phyloP scores from a whole-genome alignment of 2,888 invertebrate species.

The Luperina testacea region DNA sequence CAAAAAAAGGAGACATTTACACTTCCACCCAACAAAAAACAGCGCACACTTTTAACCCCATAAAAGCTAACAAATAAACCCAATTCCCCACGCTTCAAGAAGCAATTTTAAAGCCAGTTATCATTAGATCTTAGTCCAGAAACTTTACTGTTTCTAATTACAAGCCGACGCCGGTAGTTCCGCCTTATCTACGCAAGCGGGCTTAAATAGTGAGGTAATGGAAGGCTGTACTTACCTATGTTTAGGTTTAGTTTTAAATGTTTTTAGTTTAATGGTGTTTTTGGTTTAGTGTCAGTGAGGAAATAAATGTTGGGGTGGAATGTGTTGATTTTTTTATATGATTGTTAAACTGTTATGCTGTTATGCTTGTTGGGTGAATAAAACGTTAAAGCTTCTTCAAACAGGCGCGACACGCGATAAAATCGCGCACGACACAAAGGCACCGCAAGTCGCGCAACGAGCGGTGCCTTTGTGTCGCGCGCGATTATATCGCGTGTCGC shows the following conservation, averaged over 20 bases:
- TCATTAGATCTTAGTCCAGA: constrained; percentile 62
- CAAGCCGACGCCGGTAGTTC: constrained; percentile 56
- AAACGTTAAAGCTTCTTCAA: too few relatives aligned
- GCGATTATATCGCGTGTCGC: too few relatives aligned
- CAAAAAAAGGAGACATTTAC: constrained; percentile 11
- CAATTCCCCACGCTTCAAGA: constrained; percentile 55
- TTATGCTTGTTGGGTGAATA: too few relatives aligned
- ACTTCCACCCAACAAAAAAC: constrained; percentile 3
- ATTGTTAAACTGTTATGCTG: too few relatives aligned
- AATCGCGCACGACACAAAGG: too few relatives aligned
- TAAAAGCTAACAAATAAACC: constrained; percentile 55
- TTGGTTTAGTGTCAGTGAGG: constrained; percentile 13
- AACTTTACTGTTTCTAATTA: constrained; percentile 68
- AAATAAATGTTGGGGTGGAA: not conserved
- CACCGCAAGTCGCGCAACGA: too few relatives aligned
- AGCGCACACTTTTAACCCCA: constrained; percentile 25
- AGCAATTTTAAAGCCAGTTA: constrained; percentile 66
- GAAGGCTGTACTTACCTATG: constrained; percentile 41
- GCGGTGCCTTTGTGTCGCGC: too few relatives aligned
- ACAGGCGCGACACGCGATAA: too few relatives aligned
- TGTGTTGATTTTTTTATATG: too few relatives aligned
- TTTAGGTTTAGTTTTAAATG: constrained; percentile 43
- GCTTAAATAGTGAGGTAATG: constrained; percentile 63
- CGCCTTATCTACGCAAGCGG: constrained; percentile 60
- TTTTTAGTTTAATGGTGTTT: constrained; percentile 49